A percentile compares a stretch with the other conserved stretches of the same genome.
Conservation (phyloP, 2,797 vertebrate species). For the Hydrophis major region DNA sequence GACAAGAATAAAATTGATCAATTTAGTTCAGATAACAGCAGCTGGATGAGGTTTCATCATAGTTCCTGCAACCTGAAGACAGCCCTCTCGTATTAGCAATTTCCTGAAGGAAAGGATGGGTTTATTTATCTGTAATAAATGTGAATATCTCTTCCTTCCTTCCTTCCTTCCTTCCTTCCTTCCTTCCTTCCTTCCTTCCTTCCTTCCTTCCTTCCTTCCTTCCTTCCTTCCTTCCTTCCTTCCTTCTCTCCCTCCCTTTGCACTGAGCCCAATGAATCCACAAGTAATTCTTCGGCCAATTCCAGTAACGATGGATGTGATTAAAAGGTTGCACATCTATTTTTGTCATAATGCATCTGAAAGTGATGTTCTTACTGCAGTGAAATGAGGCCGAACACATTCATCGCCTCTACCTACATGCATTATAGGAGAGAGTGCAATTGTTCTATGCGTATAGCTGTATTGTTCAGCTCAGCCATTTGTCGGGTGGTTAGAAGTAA, state of each 20-base stretch:
- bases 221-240: background rate
- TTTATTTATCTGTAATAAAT: background rate
- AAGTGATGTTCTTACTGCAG: slow-evolving; percentile 36
- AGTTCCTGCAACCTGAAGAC: slow-evolving; percentile 35
- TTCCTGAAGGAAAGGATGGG: background rate
- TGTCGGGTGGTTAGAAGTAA: slow-evolving; percentile 72
- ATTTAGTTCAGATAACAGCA: slow-evolving; percentile 7
- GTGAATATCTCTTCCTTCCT: background rate
- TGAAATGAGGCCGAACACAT: slow-evolving; percentile 43
- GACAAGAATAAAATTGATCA: rapidly evolving
- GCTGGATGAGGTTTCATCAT: background rate
- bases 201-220: background rate
- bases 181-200: background rate
- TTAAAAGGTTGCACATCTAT: slow-evolving; percentile 48
- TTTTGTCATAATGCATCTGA: rapidly evolving
- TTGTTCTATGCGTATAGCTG: background rate
- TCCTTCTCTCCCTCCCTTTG: background rate
- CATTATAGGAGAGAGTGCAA: background rate
- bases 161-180: too few relatives aligned
- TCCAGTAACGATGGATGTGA: slow-evolving; percentile 48
- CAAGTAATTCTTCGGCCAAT: slow-evolving; percentile 53
- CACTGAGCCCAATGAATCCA: slow-evolving; percentile 45
- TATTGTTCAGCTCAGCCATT: slow-evolving; percentile 65
- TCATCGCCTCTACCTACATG: background rate
- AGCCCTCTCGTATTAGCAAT: background rate